Conservation (phyloP, 2,888 invertebrate species). For the Caradrina clavipalpis region DNA sequence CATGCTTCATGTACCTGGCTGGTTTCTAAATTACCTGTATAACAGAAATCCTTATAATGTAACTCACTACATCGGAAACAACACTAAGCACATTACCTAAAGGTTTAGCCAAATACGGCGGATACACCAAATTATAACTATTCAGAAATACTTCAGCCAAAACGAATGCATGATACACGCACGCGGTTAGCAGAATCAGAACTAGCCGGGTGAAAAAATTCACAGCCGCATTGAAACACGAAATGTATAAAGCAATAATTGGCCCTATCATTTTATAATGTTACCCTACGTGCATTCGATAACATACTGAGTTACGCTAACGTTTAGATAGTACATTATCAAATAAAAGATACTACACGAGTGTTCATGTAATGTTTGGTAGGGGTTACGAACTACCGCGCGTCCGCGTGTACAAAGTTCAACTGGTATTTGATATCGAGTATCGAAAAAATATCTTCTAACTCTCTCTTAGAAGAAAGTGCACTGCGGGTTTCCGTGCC, state of each 20-base stretch:
- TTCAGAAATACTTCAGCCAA: conserved; percentile 84
- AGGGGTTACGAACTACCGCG: conserved; percentile 26
- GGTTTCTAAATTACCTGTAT: conserved; percentile 71
- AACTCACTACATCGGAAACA: conserved; percentile 56
- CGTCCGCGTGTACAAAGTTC: conserved; percentile 54
- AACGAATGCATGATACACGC: conserved; percentile 83
- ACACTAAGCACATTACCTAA: conserved; percentile 63
- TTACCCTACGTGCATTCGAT: conserved; percentile 44
- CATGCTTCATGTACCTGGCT: neutral
- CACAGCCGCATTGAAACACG: conserved; percentile 76
- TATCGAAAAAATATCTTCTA: conserved; percentile 19
- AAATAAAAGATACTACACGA: conserved; percentile 41
- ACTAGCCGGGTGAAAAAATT: conserved; percentile 78
- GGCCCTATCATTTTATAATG: conserved; percentile 72
- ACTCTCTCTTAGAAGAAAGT: conserved; percentile 56
- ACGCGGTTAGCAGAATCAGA: conserved; percentile 80
- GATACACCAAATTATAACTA: conserved; percentile 81
- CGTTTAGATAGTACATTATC: conserved; percentile 51
- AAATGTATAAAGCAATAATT: conserved; percentile 67
- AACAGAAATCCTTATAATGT: conserved; percentile 68
- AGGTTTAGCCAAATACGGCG: conserved; percentile 77
- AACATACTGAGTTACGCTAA: conserved; percentile 47
- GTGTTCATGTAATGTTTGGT: conserved; percentile 2
- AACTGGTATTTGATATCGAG: conserved; percentile 45
- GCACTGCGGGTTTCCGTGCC: neutral